Evolutionary conservation across 1,140 invertebrate genomes (phyloP).

Genomic region (Scaptomyza graminum): DNA sequence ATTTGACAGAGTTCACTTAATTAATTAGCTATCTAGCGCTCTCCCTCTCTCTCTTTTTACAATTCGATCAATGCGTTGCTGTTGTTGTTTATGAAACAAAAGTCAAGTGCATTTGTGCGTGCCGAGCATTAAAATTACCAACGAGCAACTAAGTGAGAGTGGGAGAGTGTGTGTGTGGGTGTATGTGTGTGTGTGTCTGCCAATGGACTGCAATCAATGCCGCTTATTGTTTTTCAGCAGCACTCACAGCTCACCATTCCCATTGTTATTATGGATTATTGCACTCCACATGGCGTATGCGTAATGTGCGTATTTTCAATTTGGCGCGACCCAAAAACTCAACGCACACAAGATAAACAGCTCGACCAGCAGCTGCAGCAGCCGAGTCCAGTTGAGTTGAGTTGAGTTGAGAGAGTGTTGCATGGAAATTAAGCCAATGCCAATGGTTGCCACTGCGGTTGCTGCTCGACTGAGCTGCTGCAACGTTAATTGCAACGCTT

Average conservation of each 20-base stretch:
- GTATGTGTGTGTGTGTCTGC: conserved; percentile 8
- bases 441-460: conserved; percentile 71
- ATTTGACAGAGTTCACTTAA: conserved; percentile 45
- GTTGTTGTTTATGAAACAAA: conserved; percentile 66
- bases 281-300: conserved; percentile 48
- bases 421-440: conserved; percentile 80
- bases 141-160: conserved; percentile 18
- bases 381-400: conserved; percentile 18
- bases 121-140: conserved; percentile 58
- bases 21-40: conserved; percentile 55
- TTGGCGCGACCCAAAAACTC: conserved; percentile 54
- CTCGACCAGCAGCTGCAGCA: conserved; percentile 19
- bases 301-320: conserved; percentile 69
- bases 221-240: conserved; percentile 65
- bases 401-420: conserved; percentile 24
- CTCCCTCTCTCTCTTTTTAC: conserved; percentile 31
- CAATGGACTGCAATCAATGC: conserved; percentile 67
- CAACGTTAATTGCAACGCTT: conserved; percentile 78
- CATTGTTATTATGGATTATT: conserved; percentile 78
- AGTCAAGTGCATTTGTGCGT: conserved; percentile 59
- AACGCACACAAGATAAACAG: conserved; percentile 64
- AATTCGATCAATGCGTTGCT: conserved; percentile 37
- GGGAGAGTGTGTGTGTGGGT: no score
- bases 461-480: conserved; percentile 70
- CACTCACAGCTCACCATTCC: neutral